Percentiles rank a stretch among this genome's conserved stretches.
Evolutionary conservation across 2,888 invertebrate species (phyloP).

Genomic region (Caenorhabditis imperialis): DNA sequence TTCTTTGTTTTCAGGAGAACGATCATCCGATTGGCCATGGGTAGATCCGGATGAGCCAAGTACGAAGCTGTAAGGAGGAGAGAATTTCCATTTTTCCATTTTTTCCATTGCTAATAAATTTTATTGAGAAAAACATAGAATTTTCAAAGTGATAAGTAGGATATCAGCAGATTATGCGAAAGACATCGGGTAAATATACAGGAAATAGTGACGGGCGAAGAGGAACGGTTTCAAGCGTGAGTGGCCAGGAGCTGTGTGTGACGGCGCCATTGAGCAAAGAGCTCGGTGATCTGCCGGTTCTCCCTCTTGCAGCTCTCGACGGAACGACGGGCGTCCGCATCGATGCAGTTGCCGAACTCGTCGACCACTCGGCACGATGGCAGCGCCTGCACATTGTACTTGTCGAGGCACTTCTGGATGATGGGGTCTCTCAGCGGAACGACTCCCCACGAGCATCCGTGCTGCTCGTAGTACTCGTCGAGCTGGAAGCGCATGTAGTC

Average conservation of each 20-base stretch:
- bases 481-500: slow-evolving; percentile 51
- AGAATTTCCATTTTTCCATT: no score
- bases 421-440: slow-evolving; percentile 43
- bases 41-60: slow-evolving; percentile 71
- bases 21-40: slow-evolving; percentile 69
- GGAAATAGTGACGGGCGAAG: background rate
- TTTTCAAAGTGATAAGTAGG: no score
- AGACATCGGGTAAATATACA: slow-evolving; percentile 11
- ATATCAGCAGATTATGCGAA: background rate
- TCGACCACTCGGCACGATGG: slow-evolving; percentile 50
- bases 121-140: no score
- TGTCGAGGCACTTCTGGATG: slow-evolving; percentile 39
- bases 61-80: slow-evolving; percentile 70
- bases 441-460: slow-evolving; percentile 47
- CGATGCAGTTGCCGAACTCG: slow-evolving; percentile 40
- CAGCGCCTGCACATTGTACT: slow-evolving; percentile 36
- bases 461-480: slow-evolving; percentile 48
- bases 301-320: slow-evolving; percentile 25
- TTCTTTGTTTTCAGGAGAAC: slow-evolving; percentile 33
- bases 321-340: slow-evolving; percentile 25
- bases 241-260: slow-evolving; percentile 16
- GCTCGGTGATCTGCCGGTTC: slow-evolving; percentile 28
- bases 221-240: slow-evolving; percentile 1
- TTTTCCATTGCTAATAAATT: no score
- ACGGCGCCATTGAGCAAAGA: slow-evolving; percentile 35